Base-by-base conservation (phyloP, 2,888 invertebrate genomes). In the Dexiosoma caninum region DNA sequence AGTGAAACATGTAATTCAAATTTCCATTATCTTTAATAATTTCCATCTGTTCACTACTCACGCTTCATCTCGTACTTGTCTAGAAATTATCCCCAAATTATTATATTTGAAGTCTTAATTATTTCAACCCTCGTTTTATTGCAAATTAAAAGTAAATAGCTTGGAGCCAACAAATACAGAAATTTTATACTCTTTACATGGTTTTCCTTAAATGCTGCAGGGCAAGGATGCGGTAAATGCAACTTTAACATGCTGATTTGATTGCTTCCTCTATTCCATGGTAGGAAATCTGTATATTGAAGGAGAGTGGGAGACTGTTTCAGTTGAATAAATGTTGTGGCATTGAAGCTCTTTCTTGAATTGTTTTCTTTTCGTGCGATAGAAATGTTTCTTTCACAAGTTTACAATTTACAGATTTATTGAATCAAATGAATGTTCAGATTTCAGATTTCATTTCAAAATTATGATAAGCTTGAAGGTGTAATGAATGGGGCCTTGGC, bases 71-170 rank as follows among this genome's bases (percentile, higher is more conserved):
- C 16, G n/a, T 21, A 21, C 37, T 16, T 10, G 35, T 59, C 8
- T 40, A 16, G 23, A 19, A 10, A 59, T 53, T 53, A 72, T 53
- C 42, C 42, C 62, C 62, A 72, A 72, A 72, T 64, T 72, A 72
- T 64, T 64, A n/a, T 37, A 72, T 64, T 72, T 64, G 16, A 44
- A 55, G 55, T 35, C 62, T 67, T 75, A 75, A 75, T 75, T 75
- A 75, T 75, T 67, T 60, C 67, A 75, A 67, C 66, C 75, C 75
- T 42, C 49, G 49, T 67, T 67, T 51, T 67, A 59, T 75, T 51
- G 72, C 62, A 72, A 75, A 75, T 75, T 75, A 75, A 75, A 75
- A 70, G 70, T 49, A 78, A 78, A 78, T 51, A 64, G 57, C 77
- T 44, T 9, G 14, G 2, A 66, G 77, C 53, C 14, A 53, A 44